Evolutionary conservation across 2,797 vertebrate genomes (phyloP), one percentile per base, ranked within the genome.

Genomic region (Falco concolor): DNA sequence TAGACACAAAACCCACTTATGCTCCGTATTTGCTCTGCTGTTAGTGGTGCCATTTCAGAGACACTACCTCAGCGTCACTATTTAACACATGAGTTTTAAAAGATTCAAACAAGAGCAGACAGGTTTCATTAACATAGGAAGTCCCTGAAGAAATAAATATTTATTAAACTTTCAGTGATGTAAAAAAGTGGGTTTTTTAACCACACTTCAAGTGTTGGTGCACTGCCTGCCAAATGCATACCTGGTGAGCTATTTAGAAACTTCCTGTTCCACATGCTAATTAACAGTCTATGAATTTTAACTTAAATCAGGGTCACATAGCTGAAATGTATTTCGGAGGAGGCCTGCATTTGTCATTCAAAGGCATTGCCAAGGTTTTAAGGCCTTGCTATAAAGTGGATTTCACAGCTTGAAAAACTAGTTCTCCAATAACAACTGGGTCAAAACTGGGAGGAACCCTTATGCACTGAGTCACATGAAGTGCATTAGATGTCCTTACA

Each of bases 261-360:
- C 96, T 93, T 97, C 98, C 97, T 97, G 96, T 94, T 95, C 91
- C 93, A 95, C 90, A 86, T 77, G 94, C 90, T 98, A 98, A 98
- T 97, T 97, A 98, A 96, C 95, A 97, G 97, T 92, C 96, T 96
- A 95, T 96, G 96, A 96, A 97, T 97, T 94, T 96, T 96, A 96
- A 96, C 96, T 95, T 95, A 81, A 93, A 91, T 95, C 91, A 92
- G 96, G 91, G 94, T 96, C 89, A 52, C 36, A 91, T 49, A 95
- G 93, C 96, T 91, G 28, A 84, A 92, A 74, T 4, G 12, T 79
- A 74, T 80, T 59, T 91, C 81, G 82, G 84, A 78, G 64, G 45
- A 95, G 82, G 84, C 82, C 96, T 95, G 96, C 60, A 18, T 97
- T 95, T 96, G 96, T 96, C 95, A 84, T 96, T 94, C 63, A 52